Conservation (phyloP, 2,888 invertebrate genomes). For the Aphodius granarius region DNA sequence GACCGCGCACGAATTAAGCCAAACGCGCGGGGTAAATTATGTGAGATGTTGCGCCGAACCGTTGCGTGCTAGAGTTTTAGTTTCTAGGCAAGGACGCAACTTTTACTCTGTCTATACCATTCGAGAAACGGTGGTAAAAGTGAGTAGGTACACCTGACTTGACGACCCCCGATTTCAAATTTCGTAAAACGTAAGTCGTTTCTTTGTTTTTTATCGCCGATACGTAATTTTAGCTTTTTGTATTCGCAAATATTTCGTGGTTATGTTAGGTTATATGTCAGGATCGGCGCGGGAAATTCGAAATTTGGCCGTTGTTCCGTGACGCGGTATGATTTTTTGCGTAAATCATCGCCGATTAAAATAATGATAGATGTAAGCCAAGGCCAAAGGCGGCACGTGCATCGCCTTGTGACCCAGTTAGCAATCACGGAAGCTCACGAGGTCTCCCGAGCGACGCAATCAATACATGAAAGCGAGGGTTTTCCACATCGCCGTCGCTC, state of each 20-base stretch:
- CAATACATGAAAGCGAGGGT: slow-evolving; percentile 44
- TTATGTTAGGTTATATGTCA: too few relatives aligned
- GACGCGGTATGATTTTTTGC: background rate
- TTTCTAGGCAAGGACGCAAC: slow-evolving; percentile 35
- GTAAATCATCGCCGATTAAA: background rate
- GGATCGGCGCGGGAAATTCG: background rate
- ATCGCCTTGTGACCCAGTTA: slow-evolving; percentile 44
- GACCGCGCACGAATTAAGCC: slow-evolving; percentile 28
- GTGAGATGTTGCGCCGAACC: slow-evolving; percentile 39
- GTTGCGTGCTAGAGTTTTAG: slow-evolving; percentile 31
- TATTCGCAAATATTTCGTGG: background rate
- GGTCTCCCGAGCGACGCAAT: slow-evolving; percentile 37
- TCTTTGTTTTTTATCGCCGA: background rate
- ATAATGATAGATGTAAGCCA: slow-evolving; percentile 39
- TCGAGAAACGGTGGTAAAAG: slow-evolving; percentile 31
- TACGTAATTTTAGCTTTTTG: background rate
- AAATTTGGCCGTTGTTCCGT: background rate
- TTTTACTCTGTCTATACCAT: slow-evolving; percentile 26
- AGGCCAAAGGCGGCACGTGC: slow-evolving; percentile 44
- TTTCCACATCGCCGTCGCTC: slow-evolving; percentile 15
- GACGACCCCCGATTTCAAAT: too few relatives aligned
- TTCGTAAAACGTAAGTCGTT: background rate
- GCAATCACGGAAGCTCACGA: slow-evolving; percentile 36
- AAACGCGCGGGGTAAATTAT: slow-evolving; percentile 33
- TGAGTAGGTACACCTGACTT: slow-evolving; percentile 13